These are phyloP conservation scores for Phoxinus phoxinus DNA, from an alignment of 2,113 vertebrate genomes.

Conservation along the genomic window DNA sequence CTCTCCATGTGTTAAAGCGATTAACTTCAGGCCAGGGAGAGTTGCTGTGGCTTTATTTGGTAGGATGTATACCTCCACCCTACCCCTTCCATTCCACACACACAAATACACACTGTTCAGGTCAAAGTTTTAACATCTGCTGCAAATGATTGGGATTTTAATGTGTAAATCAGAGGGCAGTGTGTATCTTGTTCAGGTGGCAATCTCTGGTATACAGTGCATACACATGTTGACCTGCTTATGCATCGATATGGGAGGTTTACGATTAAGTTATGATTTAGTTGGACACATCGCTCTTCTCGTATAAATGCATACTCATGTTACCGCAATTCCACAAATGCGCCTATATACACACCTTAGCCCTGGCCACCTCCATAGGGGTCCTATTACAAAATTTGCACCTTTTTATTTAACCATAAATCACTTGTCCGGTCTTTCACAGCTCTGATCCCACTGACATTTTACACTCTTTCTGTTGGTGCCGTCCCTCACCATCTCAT, in stretches of 20 bases:
- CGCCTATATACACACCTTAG: not conserved
- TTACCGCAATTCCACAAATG: conserved; percentile 38
- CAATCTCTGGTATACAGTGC: conserved; percentile 1
- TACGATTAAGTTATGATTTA: conserved; percentile 14
- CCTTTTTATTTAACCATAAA: conserved; percentile 57
- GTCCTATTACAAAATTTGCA: conserved; percentile 45
- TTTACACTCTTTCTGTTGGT: conserved; percentile 22
- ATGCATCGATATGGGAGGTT: not conserved
- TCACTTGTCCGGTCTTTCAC: conserved; percentile 41
- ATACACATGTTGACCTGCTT: conserved; percentile 37
- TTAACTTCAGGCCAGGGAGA: conserved; percentile 27
- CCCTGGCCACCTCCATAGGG: not conserved
- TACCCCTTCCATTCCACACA: not conserved
- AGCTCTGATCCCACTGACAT: conserved; percentile 16
- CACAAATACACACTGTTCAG: conserved; percentile 16
- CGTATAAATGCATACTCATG: conserved; percentile 18
- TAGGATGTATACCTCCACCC: conserved; percentile 35
- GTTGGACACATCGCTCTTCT: not conserved
- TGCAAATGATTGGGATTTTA: conserved; percentile 13
- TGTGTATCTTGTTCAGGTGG: conserved; percentile 39
- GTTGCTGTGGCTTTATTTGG: conserved; percentile 57
- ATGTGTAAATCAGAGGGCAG: conserved; percentile 38
- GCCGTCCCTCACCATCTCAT: not conserved
- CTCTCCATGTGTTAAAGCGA: conserved; percentile 41
- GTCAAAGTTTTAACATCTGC: conserved; percentile 45